Conservation (phyloP, 2,888 invertebrate species). For the Prosopocoilus inquinatus region DNA sequence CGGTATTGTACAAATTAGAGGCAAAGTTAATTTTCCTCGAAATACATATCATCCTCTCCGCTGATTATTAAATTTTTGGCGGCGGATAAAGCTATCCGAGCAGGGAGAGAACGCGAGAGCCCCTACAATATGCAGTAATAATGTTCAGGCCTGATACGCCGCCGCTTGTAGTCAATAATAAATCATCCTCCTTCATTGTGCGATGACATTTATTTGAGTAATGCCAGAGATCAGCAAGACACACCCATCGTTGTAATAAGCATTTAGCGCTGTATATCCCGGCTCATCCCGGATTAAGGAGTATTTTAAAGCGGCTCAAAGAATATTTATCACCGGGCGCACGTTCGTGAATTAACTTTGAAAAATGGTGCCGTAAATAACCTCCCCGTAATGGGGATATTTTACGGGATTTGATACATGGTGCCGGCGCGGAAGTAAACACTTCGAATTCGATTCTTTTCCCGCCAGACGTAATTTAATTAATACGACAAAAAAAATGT, state of each 20-base stretch:
- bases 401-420: no score
- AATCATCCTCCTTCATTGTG: conserved; percentile 45
- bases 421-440: no score
- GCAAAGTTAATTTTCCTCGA: no score
- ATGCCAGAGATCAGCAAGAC: conserved; percentile 34
- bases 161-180: conserved; percentile 30
- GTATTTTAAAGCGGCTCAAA: background rate
- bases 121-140: background rate
- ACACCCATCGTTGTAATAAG: conserved; percentile 7
- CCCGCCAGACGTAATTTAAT: no score
- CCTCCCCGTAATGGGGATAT: background rate
- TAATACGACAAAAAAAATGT: no score
- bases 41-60: no score
- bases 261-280: conserved; percentile 14
- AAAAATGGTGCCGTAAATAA: background rate
- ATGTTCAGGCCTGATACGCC: conserved; percentile 1
- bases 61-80: no score
- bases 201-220: conserved; percentile 45
- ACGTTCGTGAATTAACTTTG: background rate
- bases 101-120: no score
- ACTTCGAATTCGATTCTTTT: no score
- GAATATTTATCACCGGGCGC: conserved; percentile 1
- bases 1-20: no score
- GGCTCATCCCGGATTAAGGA: conserved; percentile 14
- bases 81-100: no score